Evolutionary conservation across 2,888 invertebrate species (phyloP), one percentile per base, ranked within the genome.

Genomic region (Argynnis bischoffii): DNA sequence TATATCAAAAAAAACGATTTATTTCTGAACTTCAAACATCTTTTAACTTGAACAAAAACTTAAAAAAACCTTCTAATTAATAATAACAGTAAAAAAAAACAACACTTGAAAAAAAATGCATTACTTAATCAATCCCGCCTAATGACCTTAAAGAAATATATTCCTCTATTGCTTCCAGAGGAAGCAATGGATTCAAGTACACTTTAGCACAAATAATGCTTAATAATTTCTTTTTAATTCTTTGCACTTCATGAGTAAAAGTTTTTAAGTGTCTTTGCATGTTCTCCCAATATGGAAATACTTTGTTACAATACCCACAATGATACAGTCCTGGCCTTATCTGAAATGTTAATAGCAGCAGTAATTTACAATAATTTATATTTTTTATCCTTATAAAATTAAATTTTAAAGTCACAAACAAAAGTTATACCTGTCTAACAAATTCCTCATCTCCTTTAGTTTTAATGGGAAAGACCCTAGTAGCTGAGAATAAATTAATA

Each of bases 261-360:
- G 71, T 75, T 3, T 56, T 64, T 0, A 82, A 53, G 65, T 83
- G 83, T 26, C 69, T 75, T 1, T 74, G 55, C 53, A 87, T 64
- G 1, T 68, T 60, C 21, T 81, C 79, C 77, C 81, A 81, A 68
- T 72, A 84, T 1, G 88, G 83, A 35, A 81, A 72, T 1, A 77
- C 72, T 53, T 74, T 59, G 59, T 88, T 88, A 75, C 89, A 90
- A 47, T 74, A 72, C 1, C 83, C 88, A 69, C 89, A 90, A 66
- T 89, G 89, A 69, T 79, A 89, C 0, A 85, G 70, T 56, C 81
- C 79, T 21, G 80, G 80, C 16, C 74, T 77, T 53, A 89, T 76
- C 89, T 89, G 78, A 3, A 82, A 84, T 59, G 15, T 21, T 13
- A 53, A 65, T 14, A 31, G 35, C 13, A 59, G 15, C 14, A 59